Percentiles rank a stretch among this genome's conserved stretches.
These are phyloP conservation scores for Sinocyclocheilus maitianheensis DNA, from an alignment of 2,113 vertebrate species.

Conservation along the genomic window DNA sequence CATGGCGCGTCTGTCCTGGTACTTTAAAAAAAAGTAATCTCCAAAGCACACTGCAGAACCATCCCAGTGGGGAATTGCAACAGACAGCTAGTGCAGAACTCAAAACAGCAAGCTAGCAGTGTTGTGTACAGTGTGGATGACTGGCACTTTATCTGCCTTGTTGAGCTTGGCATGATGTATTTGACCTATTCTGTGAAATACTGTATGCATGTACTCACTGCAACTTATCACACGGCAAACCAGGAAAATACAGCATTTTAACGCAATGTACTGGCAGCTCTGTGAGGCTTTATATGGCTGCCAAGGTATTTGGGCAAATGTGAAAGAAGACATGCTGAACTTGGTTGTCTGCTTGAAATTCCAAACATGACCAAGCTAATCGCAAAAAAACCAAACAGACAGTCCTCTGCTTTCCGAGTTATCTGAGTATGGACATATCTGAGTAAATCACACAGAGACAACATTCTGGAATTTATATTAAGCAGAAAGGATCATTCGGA, in stretches of 20 bases:
- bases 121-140: background rate
- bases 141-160: background rate
- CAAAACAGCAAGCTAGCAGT: background rate
- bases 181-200: background rate
- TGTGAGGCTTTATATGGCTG: background rate
- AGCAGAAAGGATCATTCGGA: background rate
- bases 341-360: slow-evolving; percentile 18
- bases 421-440: background rate
- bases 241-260: background rate
- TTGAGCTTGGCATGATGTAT: slow-evolving; percentile 2
- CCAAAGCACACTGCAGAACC: slow-evolving; percentile 20
- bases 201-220: background rate
- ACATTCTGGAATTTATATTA: background rate
- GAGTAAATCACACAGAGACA: background rate
- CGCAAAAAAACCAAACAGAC: background rate
- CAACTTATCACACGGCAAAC: background rate
- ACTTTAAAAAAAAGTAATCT: slow-evolving; percentile 57
- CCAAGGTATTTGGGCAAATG: slow-evolving; percentile 3
- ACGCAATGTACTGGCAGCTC: slow-evolving; percentile 3
- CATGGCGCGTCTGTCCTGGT: slow-evolving; percentile 43
- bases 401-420: background rate
- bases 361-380: background rate
- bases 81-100: background rate
- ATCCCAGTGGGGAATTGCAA: background rate
- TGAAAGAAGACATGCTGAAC: background rate